A percentile compares a stretch with the other conserved stretches of the same genome.
Conservation (phyloP, 1,140 invertebrate genomes). For the Coptotermes formosanus region DNA sequence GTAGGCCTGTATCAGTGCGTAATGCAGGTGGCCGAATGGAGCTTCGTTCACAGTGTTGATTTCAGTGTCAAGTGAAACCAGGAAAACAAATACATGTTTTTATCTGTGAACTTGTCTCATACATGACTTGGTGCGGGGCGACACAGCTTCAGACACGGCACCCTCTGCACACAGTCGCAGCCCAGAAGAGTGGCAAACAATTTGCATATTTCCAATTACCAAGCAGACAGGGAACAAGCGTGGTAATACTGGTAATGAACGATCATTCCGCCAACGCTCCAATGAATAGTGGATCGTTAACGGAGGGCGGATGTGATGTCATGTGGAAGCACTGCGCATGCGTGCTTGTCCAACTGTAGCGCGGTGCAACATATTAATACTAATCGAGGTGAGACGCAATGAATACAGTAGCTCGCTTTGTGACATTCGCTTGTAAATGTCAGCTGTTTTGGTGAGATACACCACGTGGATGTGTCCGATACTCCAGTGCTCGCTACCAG, state of each 20-base stretch:
- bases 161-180: not conserved
- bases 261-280: not conserved
- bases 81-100: not conserved
- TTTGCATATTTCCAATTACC: conserved; percentile 19
- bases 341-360: not conserved
- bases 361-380: not conserved
- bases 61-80: not conserved
- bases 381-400: not conserved
- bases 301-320: not conserved
- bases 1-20: no score
- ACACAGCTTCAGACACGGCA: not conserved
- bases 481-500: no score
- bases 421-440: no score
- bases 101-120: not conserved
- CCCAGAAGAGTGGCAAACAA: not conserved
- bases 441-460: no score
- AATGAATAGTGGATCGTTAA: not conserved
- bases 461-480: no score
- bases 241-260: conserved; percentile 2
- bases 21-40: no score
- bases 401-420: no score
- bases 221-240: not conserved
- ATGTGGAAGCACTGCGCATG: not conserved
- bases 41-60: no score
- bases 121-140: not conserved